Percentiles rank a stretch among this genome's conserved stretches.
Evolutionary conservation across 2,888 invertebrate genomes (phyloP).

Genomic region (Lithophane semibrunnea): DNA sequence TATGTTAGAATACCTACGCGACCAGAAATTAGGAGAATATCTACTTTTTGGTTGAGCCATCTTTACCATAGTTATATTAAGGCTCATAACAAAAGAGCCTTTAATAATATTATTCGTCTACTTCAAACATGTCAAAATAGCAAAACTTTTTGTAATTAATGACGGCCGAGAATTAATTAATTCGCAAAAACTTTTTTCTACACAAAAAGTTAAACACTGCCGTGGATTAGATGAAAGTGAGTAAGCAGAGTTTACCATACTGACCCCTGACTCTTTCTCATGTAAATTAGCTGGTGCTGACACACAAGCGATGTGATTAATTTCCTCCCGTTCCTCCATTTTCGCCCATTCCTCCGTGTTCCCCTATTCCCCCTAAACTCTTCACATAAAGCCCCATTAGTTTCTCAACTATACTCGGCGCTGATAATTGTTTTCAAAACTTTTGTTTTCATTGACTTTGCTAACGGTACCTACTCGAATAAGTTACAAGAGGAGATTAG

Average conservation of each 20-base stretch:
- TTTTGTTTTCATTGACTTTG: slow-evolving; percentile 56
- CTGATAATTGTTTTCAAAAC: slow-evolving; percentile 57
- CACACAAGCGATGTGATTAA: slow-evolving; percentile 66
- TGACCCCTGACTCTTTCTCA: slow-evolving; percentile 68
- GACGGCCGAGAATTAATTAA: slow-evolving; percentile 29
- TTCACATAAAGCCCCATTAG: slow-evolving; percentile 46
- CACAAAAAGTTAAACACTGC: slow-evolving; percentile 15
- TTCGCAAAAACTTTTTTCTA: slow-evolving; percentile 20
- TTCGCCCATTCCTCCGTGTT: slow-evolving; percentile 1
- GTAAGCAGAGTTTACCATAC: slow-evolving; percentile 55
- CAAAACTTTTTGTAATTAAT: slow-evolving; percentile 48
- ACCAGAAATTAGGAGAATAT: not conserved
- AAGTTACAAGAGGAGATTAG: slow-evolving; percentile 40
- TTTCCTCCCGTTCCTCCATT: slow-evolving; percentile 4
- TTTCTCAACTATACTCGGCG: slow-evolving; percentile 47
- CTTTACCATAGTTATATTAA: not conserved
- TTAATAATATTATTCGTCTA: slow-evolving; percentile 3
- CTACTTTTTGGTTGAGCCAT: not conserved
- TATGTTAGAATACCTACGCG: not conserved
- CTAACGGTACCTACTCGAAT: slow-evolving; percentile 23
- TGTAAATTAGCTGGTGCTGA: slow-evolving; percentile 68
- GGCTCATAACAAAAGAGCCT: not conserved
- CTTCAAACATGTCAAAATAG: slow-evolving; percentile 32
- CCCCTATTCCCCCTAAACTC: slow-evolving; percentile 2
- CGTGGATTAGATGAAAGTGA: slow-evolving; percentile 22